phyloP scores from a whole-genome alignment of 2,113 vertebrate species.

The Tinamus guttatus region DNA sequence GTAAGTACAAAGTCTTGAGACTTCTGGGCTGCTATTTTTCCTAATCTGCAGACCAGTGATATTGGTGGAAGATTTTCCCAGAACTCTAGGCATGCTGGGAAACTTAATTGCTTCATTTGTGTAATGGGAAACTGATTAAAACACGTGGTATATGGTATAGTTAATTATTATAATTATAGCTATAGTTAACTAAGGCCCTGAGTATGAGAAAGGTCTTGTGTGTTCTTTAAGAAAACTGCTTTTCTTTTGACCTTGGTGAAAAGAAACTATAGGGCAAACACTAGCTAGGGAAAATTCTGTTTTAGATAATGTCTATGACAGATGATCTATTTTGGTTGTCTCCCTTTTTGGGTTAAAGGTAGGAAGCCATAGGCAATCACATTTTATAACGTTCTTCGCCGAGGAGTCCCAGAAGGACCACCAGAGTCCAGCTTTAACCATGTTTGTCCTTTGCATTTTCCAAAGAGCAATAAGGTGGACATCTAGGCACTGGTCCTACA shows the following conservation, averaged over 20 bases:
- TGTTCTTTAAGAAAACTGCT: not conserved
- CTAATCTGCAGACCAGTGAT: not conserved
- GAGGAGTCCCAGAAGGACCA: not conserved
- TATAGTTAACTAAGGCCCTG: too few relatives aligned
- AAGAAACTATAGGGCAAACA: not conserved
- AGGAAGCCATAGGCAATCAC: not conserved
- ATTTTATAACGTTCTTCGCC: not conserved
- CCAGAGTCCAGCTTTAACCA: too few relatives aligned
- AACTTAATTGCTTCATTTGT: too few relatives aligned
- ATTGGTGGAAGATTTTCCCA: not conserved
- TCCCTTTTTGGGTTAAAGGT: not conserved
- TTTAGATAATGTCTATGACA: not conserved
- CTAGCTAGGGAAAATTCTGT: not conserved
- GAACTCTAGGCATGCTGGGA: not conserved
- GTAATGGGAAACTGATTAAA: not conserved
- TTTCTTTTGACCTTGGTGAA: not conserved
- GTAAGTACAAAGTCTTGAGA: not conserved
- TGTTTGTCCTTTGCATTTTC: not conserved
- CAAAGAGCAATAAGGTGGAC: too few relatives aligned
- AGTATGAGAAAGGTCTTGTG: too few relatives aligned
- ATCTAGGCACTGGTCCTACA: too few relatives aligned
- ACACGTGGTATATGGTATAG: too few relatives aligned
- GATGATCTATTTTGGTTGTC: not conserved
- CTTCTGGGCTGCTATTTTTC: not conserved
- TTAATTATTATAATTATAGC: too few relatives aligned